A percentile compares a stretch with the other conserved stretches of the same genome.
Conservation (phyloP, 2,113 vertebrate genomes). For the Anseranas semipalmata region DNA sequence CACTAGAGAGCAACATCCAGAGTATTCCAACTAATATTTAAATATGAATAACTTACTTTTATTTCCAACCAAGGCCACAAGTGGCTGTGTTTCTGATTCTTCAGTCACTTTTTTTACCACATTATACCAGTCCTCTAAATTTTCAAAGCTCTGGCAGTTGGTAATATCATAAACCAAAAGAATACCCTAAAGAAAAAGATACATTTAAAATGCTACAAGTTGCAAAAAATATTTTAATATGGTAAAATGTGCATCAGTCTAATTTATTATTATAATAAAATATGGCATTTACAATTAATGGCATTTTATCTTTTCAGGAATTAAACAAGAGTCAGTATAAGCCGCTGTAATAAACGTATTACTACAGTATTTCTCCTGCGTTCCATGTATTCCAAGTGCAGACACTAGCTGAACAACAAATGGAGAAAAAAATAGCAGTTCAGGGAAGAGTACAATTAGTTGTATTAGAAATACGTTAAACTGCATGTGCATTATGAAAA, state of each 20-base stretch:
- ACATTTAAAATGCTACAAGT: constrained; percentile 11
- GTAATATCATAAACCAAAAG: constrained; percentile 99
- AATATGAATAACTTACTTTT: constrained; percentile 88
- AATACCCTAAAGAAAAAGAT: constrained; percentile 83
- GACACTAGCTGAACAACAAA: not conserved
- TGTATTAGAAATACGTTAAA: not conserved
- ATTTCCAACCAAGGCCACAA: constrained; percentile 94
- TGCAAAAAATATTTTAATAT: not conserved
- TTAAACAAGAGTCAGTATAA: not conserved
- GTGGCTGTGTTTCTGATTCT: constrained; percentile 89
- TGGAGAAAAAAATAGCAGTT: not conserved
- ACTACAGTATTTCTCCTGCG: not conserved
- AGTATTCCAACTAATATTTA: not conserved
- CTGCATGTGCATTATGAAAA: not conserved
- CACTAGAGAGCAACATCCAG: not conserved
- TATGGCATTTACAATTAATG: not conserved
- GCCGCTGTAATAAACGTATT: not conserved
- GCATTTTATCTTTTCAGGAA: not conserved
- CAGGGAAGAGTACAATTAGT: not conserved
- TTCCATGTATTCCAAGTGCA: not conserved
- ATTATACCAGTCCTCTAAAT: constrained; percentile 95
- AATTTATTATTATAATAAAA: not conserved
- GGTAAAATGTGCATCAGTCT: not conserved
- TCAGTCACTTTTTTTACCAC: constrained; percentile 94
- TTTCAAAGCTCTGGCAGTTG: constrained; percentile 98